A percentile compares a stretch with the other conserved stretches of the same genome.
Conservation (phyloP, 2,113 vertebrate species). For the Chinchilla lanigera region DNA sequence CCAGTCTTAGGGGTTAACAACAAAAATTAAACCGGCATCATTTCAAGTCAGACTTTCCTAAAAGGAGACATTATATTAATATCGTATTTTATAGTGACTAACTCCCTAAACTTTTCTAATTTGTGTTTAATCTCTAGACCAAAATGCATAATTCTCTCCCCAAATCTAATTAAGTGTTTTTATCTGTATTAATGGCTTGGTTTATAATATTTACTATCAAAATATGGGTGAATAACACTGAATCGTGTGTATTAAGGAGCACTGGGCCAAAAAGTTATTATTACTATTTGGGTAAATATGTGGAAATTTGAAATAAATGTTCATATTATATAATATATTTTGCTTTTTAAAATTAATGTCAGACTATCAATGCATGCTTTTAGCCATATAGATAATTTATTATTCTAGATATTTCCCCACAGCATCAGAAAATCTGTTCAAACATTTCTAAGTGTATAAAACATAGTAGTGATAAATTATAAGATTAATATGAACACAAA, state of each 20-base stretch:
- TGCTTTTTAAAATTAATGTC: neutral
- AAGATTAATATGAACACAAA: neutral
- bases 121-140: neutral
- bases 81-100: neutral
- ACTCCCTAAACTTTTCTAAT: neutral
- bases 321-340: slow-evolving; percentile 3
- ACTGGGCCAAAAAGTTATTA: neutral
- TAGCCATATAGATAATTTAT: neutral
- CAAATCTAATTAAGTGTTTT: slow-evolving; percentile 25
- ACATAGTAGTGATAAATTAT: neutral
- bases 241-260: neutral
- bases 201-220: slow-evolving; percentile 17
- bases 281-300: neutral
- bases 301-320: slow-evolving; percentile 23
- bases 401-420: neutral
- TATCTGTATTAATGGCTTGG: neutral
- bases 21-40: slow-evolving; percentile 33
- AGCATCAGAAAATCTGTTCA: neutral
- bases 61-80: neutral
- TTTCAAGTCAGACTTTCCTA: slow-evolving; percentile 29
- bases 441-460: neutral
- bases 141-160: neutral
- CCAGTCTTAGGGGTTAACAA: neutral
- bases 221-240: slow-evolving; percentile 8
- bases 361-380: neutral